A percentile compares a stretch with the other conserved stretches of the same genome.
phyloP scores from a whole-genome alignment of 2,888 invertebrate genomes.

The Eupithecia vulgata region DNA sequence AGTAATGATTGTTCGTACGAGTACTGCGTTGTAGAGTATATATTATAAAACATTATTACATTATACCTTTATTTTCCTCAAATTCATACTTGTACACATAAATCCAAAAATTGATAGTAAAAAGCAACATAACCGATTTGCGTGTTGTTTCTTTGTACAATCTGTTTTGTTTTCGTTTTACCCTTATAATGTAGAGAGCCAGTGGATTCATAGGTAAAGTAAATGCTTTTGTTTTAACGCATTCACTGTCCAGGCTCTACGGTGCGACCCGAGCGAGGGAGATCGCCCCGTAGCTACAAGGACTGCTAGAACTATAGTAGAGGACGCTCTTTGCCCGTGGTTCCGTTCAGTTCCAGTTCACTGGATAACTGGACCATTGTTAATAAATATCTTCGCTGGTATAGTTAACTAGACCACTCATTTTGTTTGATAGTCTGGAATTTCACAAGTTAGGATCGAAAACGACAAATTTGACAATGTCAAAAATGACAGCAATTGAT shows the following conservation, averaged over 20 bases:
- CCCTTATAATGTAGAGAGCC: conserved; percentile 28
- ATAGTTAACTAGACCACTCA: too few relatives aligned
- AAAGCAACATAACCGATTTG: conserved; percentile 82
- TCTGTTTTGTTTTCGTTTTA: conserved; percentile 58
- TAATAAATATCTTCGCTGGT: too few relatives aligned
- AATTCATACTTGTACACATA: conserved; percentile 83
- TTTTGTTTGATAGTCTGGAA: too few relatives aligned
- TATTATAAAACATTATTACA: conserved; percentile 77
- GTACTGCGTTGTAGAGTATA: conserved; percentile 83
- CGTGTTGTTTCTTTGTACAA: conserved; percentile 69
- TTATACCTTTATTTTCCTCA: conserved; percentile 82
- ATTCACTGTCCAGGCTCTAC: neutral
- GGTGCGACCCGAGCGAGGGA: too few relatives aligned
- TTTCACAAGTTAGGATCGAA: too few relatives aligned
- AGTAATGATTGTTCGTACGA: conserved; percentile 82
- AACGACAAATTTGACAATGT: too few relatives aligned
- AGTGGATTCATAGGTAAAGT: neutral
- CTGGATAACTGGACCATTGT: too few relatives aligned
- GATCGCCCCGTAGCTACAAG: too few relatives aligned
- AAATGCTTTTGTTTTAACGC: neutral
- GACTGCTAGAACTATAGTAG: too few relatives aligned
- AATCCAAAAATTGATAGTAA: conserved; percentile 84
- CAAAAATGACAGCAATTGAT: too few relatives aligned
- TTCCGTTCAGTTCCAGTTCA: too few relatives aligned
- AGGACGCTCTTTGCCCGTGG: too few relatives aligned